Base-by-base conservation (phyloP, 2,888 invertebrate species). In the Andrena chrysosceles region DNA sequence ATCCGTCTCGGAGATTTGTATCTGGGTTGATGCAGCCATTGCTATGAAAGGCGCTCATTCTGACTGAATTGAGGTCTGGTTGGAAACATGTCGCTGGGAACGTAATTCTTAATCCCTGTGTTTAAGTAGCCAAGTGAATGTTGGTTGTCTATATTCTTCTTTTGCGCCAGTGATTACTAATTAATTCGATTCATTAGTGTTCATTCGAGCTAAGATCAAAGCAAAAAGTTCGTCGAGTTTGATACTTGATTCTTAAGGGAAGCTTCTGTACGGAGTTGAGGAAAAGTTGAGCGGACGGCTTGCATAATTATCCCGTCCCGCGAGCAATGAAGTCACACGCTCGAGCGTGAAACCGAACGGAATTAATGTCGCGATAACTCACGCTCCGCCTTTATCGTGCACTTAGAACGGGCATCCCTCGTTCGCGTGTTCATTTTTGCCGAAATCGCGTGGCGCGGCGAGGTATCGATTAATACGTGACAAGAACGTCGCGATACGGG, bases 291-390 rank as follows among this genome's bases (percentile, higher is more conserved):
- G 31, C 35, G 10, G 62, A 8, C 49, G n/a, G 49, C 48, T 48
- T 35, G 67, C 80, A 54, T 79, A 79, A 71, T 68, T 80, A 81
- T n/a, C 56, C 62, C 63, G 72, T 62, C 67, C 72, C 6, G 48
- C 13, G 29, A 5, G 75, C 60, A 73, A 74, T 81, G 54, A 66
- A 60, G 52, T 60, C 69, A 33, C 66, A 66, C 60, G 48, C 54
- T 52, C 81, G 66, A 60, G 70, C 75, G 69, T 71, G 81, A 70
- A 74, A 74, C 62, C 69, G 16, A 56, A 52, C 52, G 33, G 62
- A 80, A 81, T 80, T 73, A 80, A 81, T 80, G 71, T 59, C 52
- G 26, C 42, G 67, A 81, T 75, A 82, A 81, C 75, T 81, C 72
- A 68, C 42, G 23, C 68, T 42, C 20, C 49, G 35, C n/a, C 68